Percentiles rank a stretch among this genome's conserved stretches.
Evolutionary conservation across 2,888 invertebrate species (phyloP).

Genomic region (Neelides folsomi): DNA sequence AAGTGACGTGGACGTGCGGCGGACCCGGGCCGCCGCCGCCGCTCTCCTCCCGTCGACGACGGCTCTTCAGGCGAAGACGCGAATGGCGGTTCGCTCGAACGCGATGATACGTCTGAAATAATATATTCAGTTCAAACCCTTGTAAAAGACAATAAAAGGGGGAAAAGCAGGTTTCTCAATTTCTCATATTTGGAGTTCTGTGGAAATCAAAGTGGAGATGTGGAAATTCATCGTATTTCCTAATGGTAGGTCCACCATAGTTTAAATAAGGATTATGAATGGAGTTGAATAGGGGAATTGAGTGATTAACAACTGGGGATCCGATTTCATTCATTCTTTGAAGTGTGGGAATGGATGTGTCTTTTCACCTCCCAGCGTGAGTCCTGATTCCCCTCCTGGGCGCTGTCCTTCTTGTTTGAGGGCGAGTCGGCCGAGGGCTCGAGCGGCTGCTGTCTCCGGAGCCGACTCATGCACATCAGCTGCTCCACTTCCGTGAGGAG

Average conservation of each 20-base stretch:
- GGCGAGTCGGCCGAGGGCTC: conserved; percentile 26
- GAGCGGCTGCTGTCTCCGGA: conserved; percentile 22
- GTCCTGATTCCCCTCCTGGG: conserved; percentile 43
- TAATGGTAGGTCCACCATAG: too few relatives aligned
- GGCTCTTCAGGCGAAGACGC: conserved; percentile 51
- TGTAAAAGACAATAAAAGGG: too few relatives aligned
- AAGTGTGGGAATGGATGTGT: background rate
- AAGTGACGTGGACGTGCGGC: conserved; percentile 45
- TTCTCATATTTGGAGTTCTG: too few relatives aligned
- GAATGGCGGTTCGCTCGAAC: conserved; percentile 60
- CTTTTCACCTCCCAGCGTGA: conserved; percentile 52
- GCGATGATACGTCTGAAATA: conserved; percentile 52
- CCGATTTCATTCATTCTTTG: background rate
- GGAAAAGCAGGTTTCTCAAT: too few relatives aligned
- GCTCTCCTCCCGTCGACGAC: conserved; percentile 51
- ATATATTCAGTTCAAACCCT: too few relatives aligned
- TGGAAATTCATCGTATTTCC: too few relatives aligned
- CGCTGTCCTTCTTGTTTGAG: conserved; percentile 19
- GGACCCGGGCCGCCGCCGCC: conserved; percentile 17
- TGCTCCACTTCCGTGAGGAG: conserved; percentile 65
- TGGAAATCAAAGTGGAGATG: too few relatives aligned
- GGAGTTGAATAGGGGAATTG: too few relatives aligned
- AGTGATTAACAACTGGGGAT: too few relatives aligned
- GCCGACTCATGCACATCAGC: conserved; percentile 38
- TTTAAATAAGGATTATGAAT: too few relatives aligned